phyloP scores from a whole-genome alignment of 2,888 invertebrate genomes.

The Gandaritis pyraliata region DNA sequence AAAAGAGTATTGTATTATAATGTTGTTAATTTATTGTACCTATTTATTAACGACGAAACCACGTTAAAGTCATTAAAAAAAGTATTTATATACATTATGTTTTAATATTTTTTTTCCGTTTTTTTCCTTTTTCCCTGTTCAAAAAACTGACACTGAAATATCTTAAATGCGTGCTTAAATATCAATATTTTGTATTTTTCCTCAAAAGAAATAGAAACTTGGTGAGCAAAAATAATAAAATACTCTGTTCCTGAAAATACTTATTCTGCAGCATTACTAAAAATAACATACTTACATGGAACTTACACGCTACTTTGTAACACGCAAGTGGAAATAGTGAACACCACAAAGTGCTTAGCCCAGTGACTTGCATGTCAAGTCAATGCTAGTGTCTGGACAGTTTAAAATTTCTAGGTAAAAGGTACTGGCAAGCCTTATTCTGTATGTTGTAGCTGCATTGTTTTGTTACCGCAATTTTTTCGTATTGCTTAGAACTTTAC shows the following conservation, averaged over 20 bases:
- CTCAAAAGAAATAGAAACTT: too few relatives aligned
- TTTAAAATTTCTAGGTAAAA: slow-evolving; percentile 27
- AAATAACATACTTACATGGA: neutral
- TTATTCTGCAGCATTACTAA: too few relatives aligned
- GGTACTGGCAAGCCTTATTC: neutral
- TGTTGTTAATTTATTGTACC: slow-evolving; percentile 45
- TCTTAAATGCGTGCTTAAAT: too few relatives aligned
- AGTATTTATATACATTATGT: slow-evolving; percentile 34
- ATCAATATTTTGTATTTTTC: too few relatives aligned
- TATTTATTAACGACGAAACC: slow-evolving; percentile 59
- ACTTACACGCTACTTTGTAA: slow-evolving; percentile 9
- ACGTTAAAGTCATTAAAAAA: slow-evolving; percentile 61
- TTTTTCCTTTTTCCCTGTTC: neutral
- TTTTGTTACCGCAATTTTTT: neutral
- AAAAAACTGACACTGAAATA: too few relatives aligned
- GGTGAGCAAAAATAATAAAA: too few relatives aligned
- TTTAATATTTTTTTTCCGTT: slow-evolving; percentile 11
- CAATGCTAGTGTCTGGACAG: slow-evolving; percentile 9
- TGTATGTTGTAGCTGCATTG: neutral
- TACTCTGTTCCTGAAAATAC: too few relatives aligned
- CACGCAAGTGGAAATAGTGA: slow-evolving; percentile 8
- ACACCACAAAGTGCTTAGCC: slow-evolving; percentile 19
- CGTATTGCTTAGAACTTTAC: neutral
- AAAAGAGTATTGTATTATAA: slow-evolving; percentile 46
- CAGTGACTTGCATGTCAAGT: slow-evolving; percentile 23